Conservation (phyloP, 2,113 vertebrate genomes). For the Phaethon lepturus region DNA sequence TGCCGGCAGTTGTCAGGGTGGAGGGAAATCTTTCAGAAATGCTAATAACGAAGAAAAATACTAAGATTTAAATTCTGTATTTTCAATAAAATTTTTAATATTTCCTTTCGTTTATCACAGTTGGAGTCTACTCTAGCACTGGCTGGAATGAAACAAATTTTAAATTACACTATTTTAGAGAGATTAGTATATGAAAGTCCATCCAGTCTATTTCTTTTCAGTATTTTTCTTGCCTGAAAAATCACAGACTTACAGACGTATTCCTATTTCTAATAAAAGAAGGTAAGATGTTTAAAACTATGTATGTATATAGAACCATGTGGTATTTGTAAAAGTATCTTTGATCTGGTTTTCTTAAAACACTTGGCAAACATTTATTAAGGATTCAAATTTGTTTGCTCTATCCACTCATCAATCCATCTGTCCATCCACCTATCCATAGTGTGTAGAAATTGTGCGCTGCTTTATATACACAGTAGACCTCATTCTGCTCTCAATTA, state of each 20-base stretch:
- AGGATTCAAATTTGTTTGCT: neutral
- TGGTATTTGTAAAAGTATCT: neutral
- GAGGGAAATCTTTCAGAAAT: too few relatives aligned
- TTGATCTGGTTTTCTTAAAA: neutral
- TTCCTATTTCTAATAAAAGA: neutral
- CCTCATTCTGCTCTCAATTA: neutral
- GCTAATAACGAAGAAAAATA: rapidly evolving
- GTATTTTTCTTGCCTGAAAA: neutral
- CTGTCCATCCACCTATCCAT: neutral
- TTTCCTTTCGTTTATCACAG: neutral
- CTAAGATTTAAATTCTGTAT: neutral
- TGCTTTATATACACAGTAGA: neutral
- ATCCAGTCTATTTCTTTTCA: neutral
- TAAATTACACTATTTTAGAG: neutral
- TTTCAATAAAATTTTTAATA: neutral
- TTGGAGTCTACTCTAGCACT: rapidly evolving
- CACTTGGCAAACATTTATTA: neutral
- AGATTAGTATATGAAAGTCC: neutral
- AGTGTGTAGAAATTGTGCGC: rapidly evolving
- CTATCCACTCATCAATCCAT: neutral
- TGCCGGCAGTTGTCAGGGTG: neutral
- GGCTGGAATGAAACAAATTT: neutral
- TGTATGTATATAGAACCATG: neutral
- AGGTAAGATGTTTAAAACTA: neutral
- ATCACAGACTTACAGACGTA: neutral